These are phyloP conservation scores for Bombus soroeensis DNA, from an alignment of 1,140 invertebrate genomes.

Conservation along the genomic window DNA sequence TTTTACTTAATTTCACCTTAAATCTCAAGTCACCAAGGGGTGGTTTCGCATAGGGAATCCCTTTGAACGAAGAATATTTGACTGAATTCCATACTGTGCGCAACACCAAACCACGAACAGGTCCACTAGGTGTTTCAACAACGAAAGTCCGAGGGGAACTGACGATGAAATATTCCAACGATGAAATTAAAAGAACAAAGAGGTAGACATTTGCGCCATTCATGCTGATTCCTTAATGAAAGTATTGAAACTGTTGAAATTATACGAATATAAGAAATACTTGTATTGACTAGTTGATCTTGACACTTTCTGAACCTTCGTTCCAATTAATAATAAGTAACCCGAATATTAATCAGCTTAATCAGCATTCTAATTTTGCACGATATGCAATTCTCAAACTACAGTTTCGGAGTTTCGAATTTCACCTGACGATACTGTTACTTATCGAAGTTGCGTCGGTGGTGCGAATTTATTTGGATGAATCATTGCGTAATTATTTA, in stretches of 20 bases:
- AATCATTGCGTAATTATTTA: not conserved
- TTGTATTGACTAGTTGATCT: not conserved
- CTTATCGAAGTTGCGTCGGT: not conserved
- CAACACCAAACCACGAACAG: constrained; percentile 52
- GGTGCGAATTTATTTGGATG: not conserved
- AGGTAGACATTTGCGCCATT: not conserved
- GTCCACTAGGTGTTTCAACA: constrained; percentile 38
- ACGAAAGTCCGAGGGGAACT: not conserved
- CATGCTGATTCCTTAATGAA: not conserved
- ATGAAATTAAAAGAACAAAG: not conserved
- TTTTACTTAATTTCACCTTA: constrained; percentile 42
- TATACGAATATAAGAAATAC: no score
- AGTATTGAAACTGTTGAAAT: not conserved
- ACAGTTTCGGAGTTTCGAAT: not conserved
- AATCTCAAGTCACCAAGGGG: constrained; percentile 65
- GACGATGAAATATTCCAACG: no score
- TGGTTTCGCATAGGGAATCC: constrained; percentile 71
- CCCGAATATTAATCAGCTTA: not conserved
- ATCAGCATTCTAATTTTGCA: not conserved
- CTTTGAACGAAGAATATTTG: constrained; percentile 68
- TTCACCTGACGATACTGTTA: not conserved
- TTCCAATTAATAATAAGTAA: not conserved
- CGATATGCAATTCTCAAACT: not conserved
- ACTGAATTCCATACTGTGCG: constrained; percentile 53
- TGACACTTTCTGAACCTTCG: not conserved